Evolutionary conservation across 2,888 invertebrate species (phyloP).

Genomic region (Tholera decimalis): DNA sequence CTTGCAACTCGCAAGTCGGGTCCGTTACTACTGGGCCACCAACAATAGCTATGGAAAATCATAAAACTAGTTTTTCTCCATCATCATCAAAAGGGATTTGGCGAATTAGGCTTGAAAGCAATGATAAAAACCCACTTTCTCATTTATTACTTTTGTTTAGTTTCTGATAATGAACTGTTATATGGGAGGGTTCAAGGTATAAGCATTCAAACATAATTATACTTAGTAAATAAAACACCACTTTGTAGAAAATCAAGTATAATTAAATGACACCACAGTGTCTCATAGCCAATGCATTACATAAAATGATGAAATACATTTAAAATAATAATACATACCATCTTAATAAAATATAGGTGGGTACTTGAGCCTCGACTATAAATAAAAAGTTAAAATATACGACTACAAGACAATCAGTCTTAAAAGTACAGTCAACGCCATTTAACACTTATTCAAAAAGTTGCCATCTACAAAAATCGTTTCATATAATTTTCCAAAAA

Average conservation of each 20-base stretch:
- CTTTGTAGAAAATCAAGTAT: constrained; percentile 61
- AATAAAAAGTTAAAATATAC: constrained; percentile 44
- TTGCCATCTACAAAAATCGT: constrained; percentile 47
- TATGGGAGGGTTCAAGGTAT: not conserved
- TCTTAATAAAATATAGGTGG: constrained; percentile 43
- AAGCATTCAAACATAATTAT: not conserved
- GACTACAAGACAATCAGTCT: constrained; percentile 67
- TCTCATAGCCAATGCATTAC: constrained; percentile 52
- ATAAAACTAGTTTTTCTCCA: no score
- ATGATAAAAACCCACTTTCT: no score
- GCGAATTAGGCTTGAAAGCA: no score
- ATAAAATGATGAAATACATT: constrained; percentile 53
- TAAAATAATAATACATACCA: constrained; percentile 52
- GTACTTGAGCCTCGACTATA: constrained; percentile 59
- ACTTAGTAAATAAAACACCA: constrained; percentile 30
- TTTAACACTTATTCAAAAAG: constrained; percentile 50
- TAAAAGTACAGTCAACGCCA: constrained; percentile 63
- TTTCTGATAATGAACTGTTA: no score
- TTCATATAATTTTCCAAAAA: constrained; percentile 51
- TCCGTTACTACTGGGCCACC: no score
- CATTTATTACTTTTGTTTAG: no score
- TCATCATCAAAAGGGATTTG: no score
- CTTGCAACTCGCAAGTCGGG: no score
- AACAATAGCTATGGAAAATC: no score
- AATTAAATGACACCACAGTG: constrained; percentile 49